Evolutionary conservation across 2,888 invertebrate species (phyloP), one percentile per base, ranked within the genome.

Genomic region (Amorpha juglandis): DNA sequence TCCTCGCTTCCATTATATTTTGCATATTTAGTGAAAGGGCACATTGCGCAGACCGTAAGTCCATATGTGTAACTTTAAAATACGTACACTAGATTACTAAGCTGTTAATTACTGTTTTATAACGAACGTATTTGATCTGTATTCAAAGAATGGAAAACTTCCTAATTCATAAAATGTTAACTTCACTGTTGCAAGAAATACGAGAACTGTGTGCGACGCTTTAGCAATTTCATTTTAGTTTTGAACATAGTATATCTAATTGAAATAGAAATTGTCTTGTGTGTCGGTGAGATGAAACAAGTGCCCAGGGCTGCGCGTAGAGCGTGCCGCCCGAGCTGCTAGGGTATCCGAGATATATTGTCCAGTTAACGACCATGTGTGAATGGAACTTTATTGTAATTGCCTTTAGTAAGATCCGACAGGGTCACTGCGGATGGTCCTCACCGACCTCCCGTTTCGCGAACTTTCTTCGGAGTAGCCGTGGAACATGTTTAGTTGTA

Each of bases 351-450:
- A 92, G 90, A 91, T 90, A 91, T 92, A 92, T 90, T 86, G 90
- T 86, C 87, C 87, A 88, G 91, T 92, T 93, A 93, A 93, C 92
- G 93, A 92, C 90, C 90, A 90, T 90, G 91, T 91, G 90, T 86
- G 91, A 92, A 92, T 91, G 88, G 87, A 91, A 91, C 89, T 92
- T 92, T 93, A 93, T 92, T 93, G 92, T 92, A 93, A 93, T 93
- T 93, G 93, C 92, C 90, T 92, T 92, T 92, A 91, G 91, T 90
- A 90, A 93, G 93, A 92, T 92, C 89, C 89, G 89, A 86, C 88
- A 84, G 91, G 89, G 91, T 91, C 90, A 90, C 91, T 91, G 91
- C 89, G 82, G 84, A 81, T 87, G 85, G 86, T 87, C 87, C 87
- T 89, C 83, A 82, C 83, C 81, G 81, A 85, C 87, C 87, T 86